phyloP scores from a whole-genome alignment of 1,140 invertebrate genomes.

The Chlorops oryzae region DNA sequence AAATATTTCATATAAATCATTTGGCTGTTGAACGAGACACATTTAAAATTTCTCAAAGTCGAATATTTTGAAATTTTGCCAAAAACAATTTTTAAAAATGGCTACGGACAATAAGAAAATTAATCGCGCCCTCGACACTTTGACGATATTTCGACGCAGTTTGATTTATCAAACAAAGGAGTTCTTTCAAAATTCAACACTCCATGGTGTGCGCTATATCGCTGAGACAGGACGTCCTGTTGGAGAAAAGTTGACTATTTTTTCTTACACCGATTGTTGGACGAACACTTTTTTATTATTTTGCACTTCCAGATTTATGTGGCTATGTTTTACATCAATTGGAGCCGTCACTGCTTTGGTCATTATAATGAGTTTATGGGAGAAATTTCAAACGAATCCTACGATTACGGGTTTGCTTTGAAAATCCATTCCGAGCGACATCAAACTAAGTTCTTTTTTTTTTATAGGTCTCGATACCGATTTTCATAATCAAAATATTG shows the following conservation, averaged over 20 bases:
- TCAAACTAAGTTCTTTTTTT: conserved; percentile 1
- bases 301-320: conserved; percentile 57
- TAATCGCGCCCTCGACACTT: conserved; percentile 21
- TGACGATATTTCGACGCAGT: conserved; percentile 52
- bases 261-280: background rate
- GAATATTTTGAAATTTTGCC: too few relatives aligned
- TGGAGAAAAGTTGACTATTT: conserved; percentile 53
- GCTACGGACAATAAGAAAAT: conserved; percentile 20
- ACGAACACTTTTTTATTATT: conserved; percentile 4
- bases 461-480: conserved; percentile 59
- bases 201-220: conserved; percentile 66
- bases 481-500: conserved; percentile 67
- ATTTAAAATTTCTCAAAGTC: too few relatives aligned
- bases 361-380: conserved; percentile 67
- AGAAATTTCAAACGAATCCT: conserved; percentile 72
- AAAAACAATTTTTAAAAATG: too few relatives aligned
- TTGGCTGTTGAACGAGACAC: too few relatives aligned
- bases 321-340: conserved; percentile 63
- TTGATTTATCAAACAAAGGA: conserved; percentile 59
- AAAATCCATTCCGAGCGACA: background rate
- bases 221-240: conserved; percentile 61
- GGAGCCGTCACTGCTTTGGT: conserved; percentile 60
- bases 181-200: conserved; percentile 64
- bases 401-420: conserved; percentile 60
- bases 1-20: too few relatives aligned